phyloP scores from a whole-genome alignment of 1,140 invertebrate genomes.

The Trachymyrmex cornetzi region DNA sequence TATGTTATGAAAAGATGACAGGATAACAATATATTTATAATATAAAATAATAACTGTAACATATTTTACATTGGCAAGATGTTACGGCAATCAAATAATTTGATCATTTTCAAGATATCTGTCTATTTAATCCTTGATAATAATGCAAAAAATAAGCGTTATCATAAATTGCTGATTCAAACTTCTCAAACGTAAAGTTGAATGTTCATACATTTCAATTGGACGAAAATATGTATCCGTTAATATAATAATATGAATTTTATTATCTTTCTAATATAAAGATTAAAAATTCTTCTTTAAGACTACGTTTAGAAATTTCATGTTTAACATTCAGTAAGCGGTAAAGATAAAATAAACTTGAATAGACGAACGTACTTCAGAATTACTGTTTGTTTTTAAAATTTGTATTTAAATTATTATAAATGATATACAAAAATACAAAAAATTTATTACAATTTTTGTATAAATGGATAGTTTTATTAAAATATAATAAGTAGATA shows the following conservation, averaged over 20 bases:
- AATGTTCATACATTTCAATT: constrained; percentile 1
- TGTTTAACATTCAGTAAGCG: neutral
- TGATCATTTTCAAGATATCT: constrained; percentile 19
- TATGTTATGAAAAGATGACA: too few species aligned
- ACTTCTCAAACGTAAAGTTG: constrained; percentile 10
- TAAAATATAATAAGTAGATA: neutral
- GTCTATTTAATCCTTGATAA: constrained; percentile 31
- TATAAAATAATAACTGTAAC: neutral
- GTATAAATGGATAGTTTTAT: neutral
- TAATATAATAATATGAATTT: neutral
- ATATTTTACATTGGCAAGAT: neutral
- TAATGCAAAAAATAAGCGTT: constrained; percentile 29
- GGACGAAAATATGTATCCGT: neutral
- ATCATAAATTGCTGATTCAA: neutral
- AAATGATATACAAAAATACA: neutral
- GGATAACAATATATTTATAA: neutral
- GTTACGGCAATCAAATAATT: constrained; percentile 9
- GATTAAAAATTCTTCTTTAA: neutral
- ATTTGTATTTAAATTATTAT: neutral
- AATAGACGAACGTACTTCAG: too few species aligned
- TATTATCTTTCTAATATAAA: neutral
- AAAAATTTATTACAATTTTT: neutral
- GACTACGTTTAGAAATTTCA: neutral
- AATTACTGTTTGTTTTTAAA: too few species aligned
- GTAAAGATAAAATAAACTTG: too few species aligned